Base-by-base conservation (phyloP, 2,797 vertebrate genomes). In the Ctenopoma multispine region DNA sequence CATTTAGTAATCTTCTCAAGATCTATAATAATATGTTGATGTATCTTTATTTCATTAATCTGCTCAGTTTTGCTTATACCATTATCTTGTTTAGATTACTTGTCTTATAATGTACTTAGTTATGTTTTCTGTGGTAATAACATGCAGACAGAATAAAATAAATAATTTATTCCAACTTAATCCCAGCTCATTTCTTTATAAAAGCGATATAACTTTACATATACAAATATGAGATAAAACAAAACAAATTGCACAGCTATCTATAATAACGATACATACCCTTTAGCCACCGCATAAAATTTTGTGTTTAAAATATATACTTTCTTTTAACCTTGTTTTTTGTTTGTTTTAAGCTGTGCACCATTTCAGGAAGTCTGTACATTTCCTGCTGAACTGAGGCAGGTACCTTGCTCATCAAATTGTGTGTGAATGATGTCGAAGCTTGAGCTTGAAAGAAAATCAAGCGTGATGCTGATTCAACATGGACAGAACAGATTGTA, bases 141-240 rank as follows among this genome's bases (percentile, higher is more conserved):
- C 47, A 69, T 46, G 17, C 24, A 72, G 70, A 63, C 57, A 79
- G n/a, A 75, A 48, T 66, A 69, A 61, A 62, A 81, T 69, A 82
- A 89, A 91, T 92, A 90, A 87, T 89, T 84, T 87, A 91, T 87
- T 90, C 59, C 68, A 86, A 82, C 48, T 62, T 1, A 71, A 48
- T 69, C 75, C 63, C 79, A 75, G 43, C 36, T 71, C 56, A 50
- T 80, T 80, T 18, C 5, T 79, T 81, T 76, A 68, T 29, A 83
- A 85, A 88, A 85, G 50, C 73, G 82, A 69, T 14, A 70, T 11
- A 79, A 80, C 14, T 69, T 80, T 34, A 71, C 64, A 81, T 75
- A 66, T 29, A 73, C 7, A 24, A 61, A 58, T n/a, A 53, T 20
- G n/a, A 62, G 18, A 29, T 9, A 2, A 40, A 21, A 47, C 23